A percentile compares a stretch with the other conserved stretches of the same genome.
Conservation (phyloP, 2,113 vertebrate species). For the Pantherophis guttatus region DNA sequence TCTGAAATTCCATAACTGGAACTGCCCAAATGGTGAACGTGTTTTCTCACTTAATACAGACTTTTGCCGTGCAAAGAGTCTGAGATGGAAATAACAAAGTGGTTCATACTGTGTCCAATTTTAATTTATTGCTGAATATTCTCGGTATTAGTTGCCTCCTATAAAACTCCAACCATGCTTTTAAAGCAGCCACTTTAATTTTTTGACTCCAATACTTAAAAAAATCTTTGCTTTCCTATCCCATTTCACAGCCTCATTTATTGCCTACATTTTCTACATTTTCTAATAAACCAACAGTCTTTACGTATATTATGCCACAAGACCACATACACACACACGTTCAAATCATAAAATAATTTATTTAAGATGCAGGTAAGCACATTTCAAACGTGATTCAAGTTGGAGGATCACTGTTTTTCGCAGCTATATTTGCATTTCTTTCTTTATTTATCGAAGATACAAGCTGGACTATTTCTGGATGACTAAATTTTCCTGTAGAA, state of each 20-base stretch:
- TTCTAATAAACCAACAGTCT: not conserved
- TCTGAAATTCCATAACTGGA: not conserved
- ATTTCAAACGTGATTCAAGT: conserved; percentile 43
- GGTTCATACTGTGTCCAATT: not conserved
- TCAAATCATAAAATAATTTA: conserved; percentile 40
- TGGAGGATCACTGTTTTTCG: not conserved
- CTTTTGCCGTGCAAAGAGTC: not conserved
- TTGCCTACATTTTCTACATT: not conserved
- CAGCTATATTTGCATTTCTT: conserved; percentile 69
- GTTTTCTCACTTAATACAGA: not conserved
- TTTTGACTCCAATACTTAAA: not conserved
- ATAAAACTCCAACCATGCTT: not conserved
- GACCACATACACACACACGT: conserved; percentile 23
- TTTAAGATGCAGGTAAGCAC: not conserved
- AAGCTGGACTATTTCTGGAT: conserved; percentile 87
- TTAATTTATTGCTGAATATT: not conserved
- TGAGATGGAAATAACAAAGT: not conserved
- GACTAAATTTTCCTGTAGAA: conserved; percentile 85
- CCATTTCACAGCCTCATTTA: not conserved
- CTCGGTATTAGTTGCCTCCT: not conserved
- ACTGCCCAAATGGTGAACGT: not conserved
- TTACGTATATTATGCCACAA: not conserved
- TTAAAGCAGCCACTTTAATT: not conserved
- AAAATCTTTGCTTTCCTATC: not conserved
- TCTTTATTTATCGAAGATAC: conserved; percentile 81